These are phyloP conservation scores for Musca vetustissima DNA, from an alignment of 1,140 invertebrate species.

Conservation along the genomic window DNA sequence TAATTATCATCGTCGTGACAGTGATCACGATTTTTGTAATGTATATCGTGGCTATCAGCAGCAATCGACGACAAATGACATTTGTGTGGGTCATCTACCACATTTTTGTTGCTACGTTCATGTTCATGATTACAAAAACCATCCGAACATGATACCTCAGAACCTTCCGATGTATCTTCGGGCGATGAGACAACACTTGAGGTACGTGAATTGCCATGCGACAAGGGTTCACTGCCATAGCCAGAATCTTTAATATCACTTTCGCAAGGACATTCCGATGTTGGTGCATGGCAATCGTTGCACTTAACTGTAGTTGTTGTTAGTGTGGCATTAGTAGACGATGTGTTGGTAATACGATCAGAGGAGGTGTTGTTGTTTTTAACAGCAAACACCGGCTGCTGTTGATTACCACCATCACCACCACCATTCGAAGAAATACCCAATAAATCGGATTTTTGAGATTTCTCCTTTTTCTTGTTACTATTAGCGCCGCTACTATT, in stretches of 20 bases:
- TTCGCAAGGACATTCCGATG: constrained; percentile 55
- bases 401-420: too few species aligned
- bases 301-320: too few species aligned
- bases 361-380: constrained; percentile 14
- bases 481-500: too few species aligned
- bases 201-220: constrained; percentile 63
- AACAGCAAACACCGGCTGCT: background rate
- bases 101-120: background rate
- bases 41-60: constrained; percentile 57
- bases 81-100: constrained; percentile 54
- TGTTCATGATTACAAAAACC: constrained; percentile 76
- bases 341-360: background rate
- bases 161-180: constrained; percentile 67
- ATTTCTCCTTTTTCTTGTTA: constrained; percentile 29
- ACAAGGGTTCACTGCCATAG: constrained; percentile 70
- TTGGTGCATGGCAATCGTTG: constrained; percentile 40
- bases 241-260: constrained; percentile 67
- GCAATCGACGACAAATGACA: constrained; percentile 36
- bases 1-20: constrained; percentile 37
- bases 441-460: constrained; percentile 35
- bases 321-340: constrained; percentile 8
- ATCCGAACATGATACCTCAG: constrained; percentile 81
- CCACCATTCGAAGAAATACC: constrained; percentile 26
- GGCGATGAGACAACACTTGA: constrained; percentile 76
- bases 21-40: constrained; percentile 46